Evolutionary conservation across 2,888 invertebrate genomes (phyloP).

Genomic region (Cinara cedri): DNA sequence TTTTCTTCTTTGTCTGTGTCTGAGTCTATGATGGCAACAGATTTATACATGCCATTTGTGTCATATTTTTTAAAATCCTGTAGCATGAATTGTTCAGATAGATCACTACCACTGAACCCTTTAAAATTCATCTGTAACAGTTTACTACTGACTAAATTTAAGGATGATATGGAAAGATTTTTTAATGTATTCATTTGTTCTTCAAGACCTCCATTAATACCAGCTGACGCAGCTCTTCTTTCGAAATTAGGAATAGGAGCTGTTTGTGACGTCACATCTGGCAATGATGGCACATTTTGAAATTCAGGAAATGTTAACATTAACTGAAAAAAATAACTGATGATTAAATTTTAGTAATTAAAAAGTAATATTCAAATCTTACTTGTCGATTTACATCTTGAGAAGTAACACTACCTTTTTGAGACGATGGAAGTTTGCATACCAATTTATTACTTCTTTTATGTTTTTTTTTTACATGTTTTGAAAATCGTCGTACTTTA

Average conservation of each 20-base stretch:
- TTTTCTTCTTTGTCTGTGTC: slow-evolving; percentile 25
- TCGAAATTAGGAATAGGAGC: slow-evolving; percentile 67
- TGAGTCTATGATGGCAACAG: slow-evolving; percentile 18
- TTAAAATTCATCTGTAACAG: slow-evolving; percentile 17
- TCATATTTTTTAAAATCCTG: slow-evolving; percentile 36
- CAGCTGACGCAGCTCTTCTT: slow-evolving; percentile 65
- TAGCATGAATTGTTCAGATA: slow-evolving; percentile 41
- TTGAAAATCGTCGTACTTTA: slow-evolving; percentile 61
- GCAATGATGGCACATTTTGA: slow-evolving; percentile 25
- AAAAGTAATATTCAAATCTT: slow-evolving; percentile 32
- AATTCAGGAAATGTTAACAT: slow-evolving; percentile 34
- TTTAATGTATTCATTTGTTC: slow-evolving; percentile 34
- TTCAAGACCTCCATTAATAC: slow-evolving; percentile 63
- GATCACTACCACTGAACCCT: slow-evolving; percentile 35
- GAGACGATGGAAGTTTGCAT: slow-evolving; percentile 68
- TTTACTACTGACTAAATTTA: slow-evolving; percentile 34
- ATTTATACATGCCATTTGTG: slow-evolving; percentile 18
- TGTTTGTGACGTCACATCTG: slow-evolving; percentile 3
- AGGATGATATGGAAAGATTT: slow-evolving; percentile 40
- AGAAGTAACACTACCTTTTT: slow-evolving; percentile 78
- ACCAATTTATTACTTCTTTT: slow-evolving; percentile 65
- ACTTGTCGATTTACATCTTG: slow-evolving; percentile 63
- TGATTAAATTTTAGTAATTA: not conserved
- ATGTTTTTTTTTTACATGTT: slow-evolving; percentile 64
- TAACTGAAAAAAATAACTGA: slow-evolving; percentile 1